phyloP scores from a whole-genome alignment of 2,797 vertebrate species.

The Sandelia bainsii region DNA sequence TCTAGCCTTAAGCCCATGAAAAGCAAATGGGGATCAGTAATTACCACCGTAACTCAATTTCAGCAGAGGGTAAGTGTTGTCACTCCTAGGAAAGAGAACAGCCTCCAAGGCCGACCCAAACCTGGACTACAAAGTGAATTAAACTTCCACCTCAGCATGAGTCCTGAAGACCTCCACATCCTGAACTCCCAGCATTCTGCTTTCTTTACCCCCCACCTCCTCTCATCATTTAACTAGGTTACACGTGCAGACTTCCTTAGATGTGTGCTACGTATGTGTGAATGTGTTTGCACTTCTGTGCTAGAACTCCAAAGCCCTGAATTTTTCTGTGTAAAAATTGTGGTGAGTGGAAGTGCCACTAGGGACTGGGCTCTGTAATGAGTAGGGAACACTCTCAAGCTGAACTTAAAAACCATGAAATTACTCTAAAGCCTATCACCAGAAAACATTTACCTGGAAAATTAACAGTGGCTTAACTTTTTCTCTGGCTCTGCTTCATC shows the following conservation, averaged over 20 bases:
- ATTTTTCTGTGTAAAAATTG: slow-evolving; percentile 54
- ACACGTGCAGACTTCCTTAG: slow-evolving; percentile 22
- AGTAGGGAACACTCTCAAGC: slow-evolving; percentile 63
- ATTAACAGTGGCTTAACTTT: slow-evolving; percentile 72
- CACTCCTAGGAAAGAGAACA: slow-evolving; percentile 44
- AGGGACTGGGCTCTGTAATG: slow-evolving; percentile 64
- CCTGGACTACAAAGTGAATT: slow-evolving; percentile 56
- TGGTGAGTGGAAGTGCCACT: slow-evolving; percentile 42
- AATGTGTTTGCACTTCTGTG: slow-evolving; percentile 22
- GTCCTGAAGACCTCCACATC: slow-evolving; percentile 56
- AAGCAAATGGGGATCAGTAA: slow-evolving; percentile 71
- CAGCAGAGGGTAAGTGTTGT: slow-evolving; percentile 53
- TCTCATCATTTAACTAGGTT: slow-evolving; percentile 42
- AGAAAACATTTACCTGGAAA: slow-evolving; percentile 82
- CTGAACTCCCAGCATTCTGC: slow-evolving; percentile 30
- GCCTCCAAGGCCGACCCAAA: slow-evolving; percentile 37
- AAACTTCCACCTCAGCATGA: slow-evolving; percentile 56
- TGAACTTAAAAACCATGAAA: slow-evolving; percentile 84
- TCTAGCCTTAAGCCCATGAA: slow-evolving; percentile 57
- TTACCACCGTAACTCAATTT: slow-evolving; percentile 69
- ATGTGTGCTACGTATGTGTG: slow-evolving; percentile 17
- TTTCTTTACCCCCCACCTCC: slow-evolving; percentile 50
- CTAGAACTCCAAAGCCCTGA: slow-evolving; percentile 47
- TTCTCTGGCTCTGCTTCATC: slow-evolving; percentile 32
- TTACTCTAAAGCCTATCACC: slow-evolving; percentile 74